Percentiles rank a stretch among this genome's conserved stretches.
Conservation (phyloP, 2,797 vertebrate genomes). For the Oceanodroma leucorhoa region DNA sequence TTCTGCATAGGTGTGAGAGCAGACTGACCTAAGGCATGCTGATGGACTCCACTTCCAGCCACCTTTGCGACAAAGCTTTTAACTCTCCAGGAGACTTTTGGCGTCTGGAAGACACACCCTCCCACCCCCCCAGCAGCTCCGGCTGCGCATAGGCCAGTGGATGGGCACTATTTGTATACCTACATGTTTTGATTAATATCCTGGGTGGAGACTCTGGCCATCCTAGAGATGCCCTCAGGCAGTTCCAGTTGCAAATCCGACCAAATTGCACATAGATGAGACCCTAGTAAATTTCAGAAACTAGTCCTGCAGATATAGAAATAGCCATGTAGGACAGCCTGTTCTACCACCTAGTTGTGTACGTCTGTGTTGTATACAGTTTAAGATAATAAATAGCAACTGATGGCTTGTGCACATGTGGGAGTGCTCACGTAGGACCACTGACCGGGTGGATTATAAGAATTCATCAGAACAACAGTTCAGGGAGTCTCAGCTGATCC, state of each 20-base stretch:
- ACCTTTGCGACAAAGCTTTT: not conserved
- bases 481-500: not conserved
- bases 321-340: not conserved
- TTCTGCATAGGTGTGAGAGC: not conserved
- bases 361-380: not conserved
- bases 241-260: not conserved
- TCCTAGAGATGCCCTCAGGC: not conserved
- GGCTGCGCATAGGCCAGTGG: not conserved
- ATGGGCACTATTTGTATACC: not conserved
- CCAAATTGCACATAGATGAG: not conserved
- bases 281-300: not conserved
- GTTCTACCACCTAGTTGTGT: not conserved
- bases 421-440: rapidly evolving
- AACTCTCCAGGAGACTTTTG: not conserved
- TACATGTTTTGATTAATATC: not conserved
- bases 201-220: rapidly evolving
- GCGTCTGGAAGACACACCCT: not conserved
- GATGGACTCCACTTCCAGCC: not conserved
- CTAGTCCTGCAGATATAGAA: not conserved
- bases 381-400: not conserved
- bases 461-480: not conserved
- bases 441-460: not conserved
- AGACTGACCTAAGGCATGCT: not conserved
- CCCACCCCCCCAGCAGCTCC: not conserved
- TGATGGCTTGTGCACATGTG: rapidly evolving